These are phyloP conservation scores for Numenius arquata DNA, from an alignment of 2,113 vertebrate genomes.

Conservation along the genomic window DNA sequence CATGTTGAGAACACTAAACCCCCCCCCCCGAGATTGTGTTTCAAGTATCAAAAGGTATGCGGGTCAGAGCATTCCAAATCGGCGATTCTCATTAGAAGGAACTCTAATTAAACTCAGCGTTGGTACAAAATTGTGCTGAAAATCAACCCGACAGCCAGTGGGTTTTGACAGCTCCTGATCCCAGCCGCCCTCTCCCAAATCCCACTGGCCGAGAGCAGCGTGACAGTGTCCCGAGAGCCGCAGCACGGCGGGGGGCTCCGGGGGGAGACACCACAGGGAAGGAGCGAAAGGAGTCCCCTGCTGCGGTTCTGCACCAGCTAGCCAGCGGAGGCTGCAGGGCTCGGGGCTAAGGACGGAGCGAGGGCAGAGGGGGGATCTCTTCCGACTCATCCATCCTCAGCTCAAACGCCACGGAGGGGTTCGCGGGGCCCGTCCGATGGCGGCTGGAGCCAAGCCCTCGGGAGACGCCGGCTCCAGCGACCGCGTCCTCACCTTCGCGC, in stretches of 20 bases:
- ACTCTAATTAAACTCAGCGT: not conserved
- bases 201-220: not conserved
- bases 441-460: rapidly evolving
- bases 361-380: rapidly evolving
- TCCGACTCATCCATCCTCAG: not conserved
- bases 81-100: not conserved
- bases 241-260: not conserved
- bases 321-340: rapidly evolving
- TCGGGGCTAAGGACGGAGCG: not conserved
- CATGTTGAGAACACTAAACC: rapidly evolving
- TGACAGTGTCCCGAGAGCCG: no score
- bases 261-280: not conserved
- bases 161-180: not conserved
- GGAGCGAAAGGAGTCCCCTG: not conserved
- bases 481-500: constrained; percentile 82
- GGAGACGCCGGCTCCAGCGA: not conserved
- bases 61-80: not conserved
- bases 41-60: rapidly evolving
- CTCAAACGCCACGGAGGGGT: not conserved
- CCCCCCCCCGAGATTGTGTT: not conserved
- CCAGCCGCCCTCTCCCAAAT: not conserved
- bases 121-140: not conserved
- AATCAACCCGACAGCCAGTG: not conserved
- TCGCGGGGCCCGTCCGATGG: rapidly evolving
- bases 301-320: not conserved